Percentiles rank a stretch among this genome's conserved stretches.
phyloP scores from a whole-genome alignment of 2,888 invertebrate species.

The Limnephilus rhombicus region DNA sequence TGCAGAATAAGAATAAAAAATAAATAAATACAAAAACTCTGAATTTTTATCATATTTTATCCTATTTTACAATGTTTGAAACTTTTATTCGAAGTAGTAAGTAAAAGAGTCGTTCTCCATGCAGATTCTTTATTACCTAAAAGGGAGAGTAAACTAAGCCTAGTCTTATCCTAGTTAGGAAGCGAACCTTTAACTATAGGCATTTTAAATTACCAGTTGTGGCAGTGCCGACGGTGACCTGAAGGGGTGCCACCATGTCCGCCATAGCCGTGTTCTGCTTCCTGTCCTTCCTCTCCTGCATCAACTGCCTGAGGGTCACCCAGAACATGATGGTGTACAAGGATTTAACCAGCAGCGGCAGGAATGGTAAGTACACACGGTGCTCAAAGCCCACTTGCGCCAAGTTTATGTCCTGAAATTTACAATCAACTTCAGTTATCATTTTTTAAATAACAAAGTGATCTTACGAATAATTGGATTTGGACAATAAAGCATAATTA shows the following conservation, averaged over 20 bases:
- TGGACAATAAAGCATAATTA: constrained; percentile 3
- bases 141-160: too few species aligned
- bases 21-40: neutral
- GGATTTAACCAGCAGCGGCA: constrained; percentile 89
- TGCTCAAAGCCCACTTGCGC: constrained; percentile 90
- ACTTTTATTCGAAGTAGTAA: neutral
- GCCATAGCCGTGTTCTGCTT: constrained; percentile 82
- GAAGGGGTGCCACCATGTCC: constrained; percentile 88
- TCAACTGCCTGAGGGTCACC: constrained; percentile 94
- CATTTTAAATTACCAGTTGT: constrained; percentile 75
- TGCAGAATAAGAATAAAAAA: too few species aligned
- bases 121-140: neutral
- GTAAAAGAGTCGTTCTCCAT: neutral
- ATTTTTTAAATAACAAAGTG: neutral
- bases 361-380: constrained; percentile 81
- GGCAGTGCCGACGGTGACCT: constrained; percentile 86
- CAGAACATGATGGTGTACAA: constrained; percentile 96
- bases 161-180: neutral
- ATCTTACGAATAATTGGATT: neutral
- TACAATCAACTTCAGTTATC: neutral
- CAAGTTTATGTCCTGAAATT: constrained; percentile 82
- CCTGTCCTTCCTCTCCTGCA: constrained; percentile 86
- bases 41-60: neutral
- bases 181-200: neutral
- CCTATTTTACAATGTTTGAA: neutral